phyloP scores from a whole-genome alignment of 2,888 invertebrate genomes.

The Plagodis pulveraria region DNA sequence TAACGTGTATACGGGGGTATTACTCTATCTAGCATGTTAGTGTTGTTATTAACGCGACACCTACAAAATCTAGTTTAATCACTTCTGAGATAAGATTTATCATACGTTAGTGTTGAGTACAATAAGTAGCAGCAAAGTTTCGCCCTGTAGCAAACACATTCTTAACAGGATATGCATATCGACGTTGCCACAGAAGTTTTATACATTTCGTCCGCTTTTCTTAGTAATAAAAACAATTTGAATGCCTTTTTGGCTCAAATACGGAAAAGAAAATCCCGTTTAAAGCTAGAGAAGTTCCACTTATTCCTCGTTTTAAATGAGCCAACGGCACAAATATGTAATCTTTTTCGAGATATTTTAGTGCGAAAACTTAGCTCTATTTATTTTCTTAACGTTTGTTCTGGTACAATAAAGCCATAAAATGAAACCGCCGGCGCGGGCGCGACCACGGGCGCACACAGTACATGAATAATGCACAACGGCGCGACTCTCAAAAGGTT shows the following conservation, averaged over 20 bases:
- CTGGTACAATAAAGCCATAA: constrained; percentile 19
- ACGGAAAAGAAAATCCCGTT: constrained; percentile 12
- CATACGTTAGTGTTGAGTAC: too few species aligned
- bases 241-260: constrained; percentile 6
- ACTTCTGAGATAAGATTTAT: too few species aligned
- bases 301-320: constrained; percentile 10
- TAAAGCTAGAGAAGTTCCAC: constrained; percentile 10
- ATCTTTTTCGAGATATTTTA: background rate
- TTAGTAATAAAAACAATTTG: constrained; percentile 9
- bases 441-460: constrained; percentile 19
- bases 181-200: too few species aligned
- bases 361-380: constrained; percentile 11
- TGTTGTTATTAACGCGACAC: too few species aligned
- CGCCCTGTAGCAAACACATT: too few species aligned
- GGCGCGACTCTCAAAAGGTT: constrained; percentile 51
- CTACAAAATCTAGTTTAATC: too few species aligned
- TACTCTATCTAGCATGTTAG: too few species aligned
- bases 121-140: too few species aligned
- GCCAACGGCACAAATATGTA: background rate
- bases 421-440: constrained; percentile 10
- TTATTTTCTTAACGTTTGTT: constrained; percentile 19
- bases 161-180: too few species aligned
- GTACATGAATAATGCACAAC: constrained; percentile 47
- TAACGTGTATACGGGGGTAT: too few species aligned
- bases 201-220: too few species aligned